Percentiles rank a stretch among this genome's conserved stretches.
Evolutionary conservation across 2,797 vertebrate genomes (phyloP).

Genomic region (Gobionotothen gibberifrons): DNA sequence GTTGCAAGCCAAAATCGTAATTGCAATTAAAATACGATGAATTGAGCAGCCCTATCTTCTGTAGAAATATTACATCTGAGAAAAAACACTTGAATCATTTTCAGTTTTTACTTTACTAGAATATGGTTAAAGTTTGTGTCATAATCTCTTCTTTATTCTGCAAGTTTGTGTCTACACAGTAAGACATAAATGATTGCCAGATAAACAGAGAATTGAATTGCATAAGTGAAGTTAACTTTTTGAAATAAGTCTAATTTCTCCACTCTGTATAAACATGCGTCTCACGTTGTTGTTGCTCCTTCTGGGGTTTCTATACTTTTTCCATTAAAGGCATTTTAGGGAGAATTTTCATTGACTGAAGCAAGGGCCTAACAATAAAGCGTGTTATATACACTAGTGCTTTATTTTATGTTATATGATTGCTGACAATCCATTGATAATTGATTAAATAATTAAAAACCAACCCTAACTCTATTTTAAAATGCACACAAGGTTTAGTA

Average conservation of each 20-base stretch:
- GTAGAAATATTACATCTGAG: background rate
- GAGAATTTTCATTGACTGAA: background rate
- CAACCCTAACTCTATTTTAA: background rate
- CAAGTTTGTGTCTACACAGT: background rate
- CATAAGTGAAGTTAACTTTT: background rate
- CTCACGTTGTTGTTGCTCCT: background rate
- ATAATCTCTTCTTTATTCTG: background rate
- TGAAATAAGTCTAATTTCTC: background rate
- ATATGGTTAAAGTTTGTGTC: background rate
- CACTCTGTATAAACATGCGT: background rate
- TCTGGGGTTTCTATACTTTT: background rate
- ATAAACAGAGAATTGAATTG: background rate
- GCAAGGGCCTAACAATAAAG: background rate
- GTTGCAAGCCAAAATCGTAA: too few species aligned
- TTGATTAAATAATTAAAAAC: background rate
- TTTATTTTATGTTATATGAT: background rate
- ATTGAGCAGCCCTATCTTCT: background rate
- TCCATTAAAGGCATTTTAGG: background rate
- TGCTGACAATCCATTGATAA: background rate
- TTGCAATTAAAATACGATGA: too few species aligned
- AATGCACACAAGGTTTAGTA: background rate
- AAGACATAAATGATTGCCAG: background rate
- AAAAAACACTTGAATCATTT: background rate
- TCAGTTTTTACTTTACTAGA: background rate
- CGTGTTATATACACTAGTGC: too few species aligned